Conservation (phyloP, 2,888 invertebrate genomes). For the Amphipoea lucens region DNA sequence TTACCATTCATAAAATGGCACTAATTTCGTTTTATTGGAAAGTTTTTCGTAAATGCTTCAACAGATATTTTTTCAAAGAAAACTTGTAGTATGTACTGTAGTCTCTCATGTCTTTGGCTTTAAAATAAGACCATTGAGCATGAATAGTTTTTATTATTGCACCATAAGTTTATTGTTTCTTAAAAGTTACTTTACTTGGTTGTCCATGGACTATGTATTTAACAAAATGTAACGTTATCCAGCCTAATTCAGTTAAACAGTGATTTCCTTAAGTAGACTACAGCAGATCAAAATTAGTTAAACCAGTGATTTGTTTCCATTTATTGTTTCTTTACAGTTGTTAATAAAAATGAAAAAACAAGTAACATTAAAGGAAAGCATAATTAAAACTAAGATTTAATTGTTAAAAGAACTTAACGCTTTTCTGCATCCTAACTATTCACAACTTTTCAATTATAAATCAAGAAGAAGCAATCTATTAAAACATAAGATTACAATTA, state of each 20-base stretch:
- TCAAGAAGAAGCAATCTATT: constrained; percentile 1
- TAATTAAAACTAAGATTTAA: constrained; percentile 7
- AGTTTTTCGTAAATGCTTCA: background rate
- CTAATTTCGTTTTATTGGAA: background rate
- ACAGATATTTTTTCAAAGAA: background rate
- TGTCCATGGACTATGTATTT: constrained; percentile 14
- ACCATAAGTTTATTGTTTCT: constrained; percentile 4
- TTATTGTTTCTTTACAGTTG: constrained; percentile 1
- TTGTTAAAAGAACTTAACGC: constrained; percentile 10
- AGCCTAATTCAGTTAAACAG: constrained; percentile 12
- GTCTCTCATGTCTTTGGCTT: constrained; percentile 6
- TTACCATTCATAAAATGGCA: background rate
- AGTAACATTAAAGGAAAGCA: constrained; percentile 19
- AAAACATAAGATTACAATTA: constrained; percentile 16
- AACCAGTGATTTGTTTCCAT: constrained; percentile 46
- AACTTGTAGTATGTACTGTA: background rate
- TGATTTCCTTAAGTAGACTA: constrained; percentile 19
- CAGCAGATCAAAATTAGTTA: constrained; percentile 42
- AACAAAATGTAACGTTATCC: constrained; percentile 4
- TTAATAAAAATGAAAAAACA: constrained; percentile 9
- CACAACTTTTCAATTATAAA: constrained; percentile 31
- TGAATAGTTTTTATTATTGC: background rate
- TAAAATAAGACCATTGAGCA: constrained; percentile 14
- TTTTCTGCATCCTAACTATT: constrained; percentile 18
- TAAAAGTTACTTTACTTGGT: constrained; percentile 17